Base-by-base conservation (phyloP, 1,140 invertebrate genomes). In the Neodiprion pinetum region DNA sequence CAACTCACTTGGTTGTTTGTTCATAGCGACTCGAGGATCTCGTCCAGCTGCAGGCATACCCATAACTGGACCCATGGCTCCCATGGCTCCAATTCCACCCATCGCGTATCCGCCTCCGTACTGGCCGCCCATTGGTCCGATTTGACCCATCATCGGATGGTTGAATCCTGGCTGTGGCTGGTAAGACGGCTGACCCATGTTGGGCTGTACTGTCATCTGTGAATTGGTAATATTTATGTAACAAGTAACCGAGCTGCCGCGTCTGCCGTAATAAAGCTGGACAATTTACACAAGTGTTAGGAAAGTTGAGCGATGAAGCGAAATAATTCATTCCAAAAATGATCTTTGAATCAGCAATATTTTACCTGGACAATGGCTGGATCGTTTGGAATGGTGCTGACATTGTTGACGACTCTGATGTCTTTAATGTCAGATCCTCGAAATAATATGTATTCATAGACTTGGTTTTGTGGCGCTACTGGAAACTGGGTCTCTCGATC, bases 401-500 rank as follows among this genome's bases (percentile, higher is more conserved):
- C 93, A 92, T 92, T 94, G 84, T 94, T 95, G 67, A 98, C 93
- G 74, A 99, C 97, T 86, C 97, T 93, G 81, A 99, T 97, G 87
- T 99, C 98, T 90, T 99, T 99, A 83, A 99, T 99, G 87, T 99
- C 98, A 79, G 96, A 94, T 48, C 98, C 98, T 78, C 98, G 91
- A 89, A 99, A 99, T 71, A 99, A 93, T 79, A 99, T 99, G 87
- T 98, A 99, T 83, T 99, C 98, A 89, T 99, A 99, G 50, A 99
- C 94, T 89, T 99, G 97, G 90, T 97, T 97, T 85, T 98, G 95
- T 66, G 97, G 95, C 66, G 96, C 94, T 53, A 99, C 97, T 74
- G 96, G 96, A 85, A 95, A 95, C 84, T 97, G 95, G 28, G 97
- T 96, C 77, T 97, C 96, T 65, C 98, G 91, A 85, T 99, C 97